These are phyloP conservation scores for Apis florea DNA, from an alignment of 1,140 invertebrate species.

Conservation along the genomic window DNA sequence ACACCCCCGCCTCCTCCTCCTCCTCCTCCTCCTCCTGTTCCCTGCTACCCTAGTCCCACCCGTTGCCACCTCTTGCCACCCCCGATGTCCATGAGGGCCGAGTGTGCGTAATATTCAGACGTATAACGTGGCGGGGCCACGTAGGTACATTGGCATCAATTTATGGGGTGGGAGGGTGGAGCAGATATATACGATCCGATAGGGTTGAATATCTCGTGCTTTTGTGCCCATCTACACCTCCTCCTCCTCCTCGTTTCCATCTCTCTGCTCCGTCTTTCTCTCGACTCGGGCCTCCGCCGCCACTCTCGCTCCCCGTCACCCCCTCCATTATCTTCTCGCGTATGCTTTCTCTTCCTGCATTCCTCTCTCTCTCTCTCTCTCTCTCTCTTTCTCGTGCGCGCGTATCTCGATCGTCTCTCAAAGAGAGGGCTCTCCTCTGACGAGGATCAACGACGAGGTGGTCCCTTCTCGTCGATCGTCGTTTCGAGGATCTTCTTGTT, in stretches of 20 bases:
- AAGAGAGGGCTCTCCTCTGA: too few relatives aligned
- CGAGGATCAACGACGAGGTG: too few relatives aligned
- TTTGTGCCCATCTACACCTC: slow-evolving; percentile 68
- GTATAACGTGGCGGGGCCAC: slow-evolving; percentile 73
- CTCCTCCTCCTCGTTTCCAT: slow-evolving; percentile 62
- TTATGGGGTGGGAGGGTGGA: slow-evolving; percentile 73
- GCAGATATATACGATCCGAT: slow-evolving; percentile 70
- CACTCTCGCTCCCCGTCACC: slow-evolving; percentile 1
- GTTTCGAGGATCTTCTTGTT: too few relatives aligned
- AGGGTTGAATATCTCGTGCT: slow-evolving; percentile 74
- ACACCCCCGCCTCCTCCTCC: background rate
- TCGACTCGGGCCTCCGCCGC: slow-evolving; percentile 36
- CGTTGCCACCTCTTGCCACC: slow-evolving; percentile 29
- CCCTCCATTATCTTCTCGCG: background rate
- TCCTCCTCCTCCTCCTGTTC: slow-evolving; percentile 19
- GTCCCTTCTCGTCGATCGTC: too few relatives aligned
- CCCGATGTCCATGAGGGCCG: slow-evolving; percentile 53
- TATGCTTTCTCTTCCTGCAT: slow-evolving; percentile 1
- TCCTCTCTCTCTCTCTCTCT: slow-evolving; percentile 14
- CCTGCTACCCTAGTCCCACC: slow-evolving; percentile 35
- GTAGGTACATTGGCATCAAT: slow-evolving; percentile 77
- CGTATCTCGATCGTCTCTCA: too few relatives aligned
- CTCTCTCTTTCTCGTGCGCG: background rate
- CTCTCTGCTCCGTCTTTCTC: slow-evolving; percentile 49
- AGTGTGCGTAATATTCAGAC: slow-evolving; percentile 77